Percentiles rank a stretch among this genome's conserved stretches.
Evolutionary conservation across 2,113 vertebrate species (phyloP).

Genomic region (Mobula hypostoma): DNA sequence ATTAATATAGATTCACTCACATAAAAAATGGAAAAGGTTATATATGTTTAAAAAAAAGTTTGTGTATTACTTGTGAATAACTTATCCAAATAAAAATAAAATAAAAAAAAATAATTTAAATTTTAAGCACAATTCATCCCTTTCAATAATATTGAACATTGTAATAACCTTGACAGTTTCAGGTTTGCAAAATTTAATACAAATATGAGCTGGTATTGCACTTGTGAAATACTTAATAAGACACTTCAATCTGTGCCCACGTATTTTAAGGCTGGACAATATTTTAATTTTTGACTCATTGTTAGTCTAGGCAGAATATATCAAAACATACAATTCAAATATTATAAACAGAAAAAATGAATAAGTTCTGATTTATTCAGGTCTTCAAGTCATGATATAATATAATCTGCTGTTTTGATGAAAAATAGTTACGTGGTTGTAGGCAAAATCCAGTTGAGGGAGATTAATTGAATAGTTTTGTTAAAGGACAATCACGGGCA

Average conservation of each 20-base stretch:
- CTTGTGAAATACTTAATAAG: slow-evolving; percentile 18
- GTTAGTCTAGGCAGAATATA: not conserved
- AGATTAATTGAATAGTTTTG: no score
- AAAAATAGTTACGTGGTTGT: not conserved
- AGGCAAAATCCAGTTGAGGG: no score
- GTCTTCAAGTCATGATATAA: not conserved
- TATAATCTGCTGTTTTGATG: not conserved
- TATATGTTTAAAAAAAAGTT: no score
- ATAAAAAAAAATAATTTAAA: not conserved
- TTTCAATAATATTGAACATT: slow-evolving; percentile 19
- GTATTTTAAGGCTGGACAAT: not conserved
- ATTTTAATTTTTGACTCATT: slow-evolving; percentile 1
- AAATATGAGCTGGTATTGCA: not conserved
- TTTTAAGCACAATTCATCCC: not conserved
- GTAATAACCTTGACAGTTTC: not conserved
- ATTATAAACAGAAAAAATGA: not conserved
- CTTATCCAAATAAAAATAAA: no score
- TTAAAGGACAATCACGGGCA: no score
- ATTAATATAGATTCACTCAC: no score
- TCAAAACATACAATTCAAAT: not conserved
- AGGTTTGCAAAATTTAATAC: slow-evolving; percentile 14
- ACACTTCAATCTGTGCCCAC: not conserved
- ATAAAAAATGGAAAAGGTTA: no score
- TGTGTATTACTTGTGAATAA: no score
- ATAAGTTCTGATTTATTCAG: not conserved